These are phyloP conservation scores for Melanotus villosus DNA, from an alignment of 2,888 invertebrate genomes.

Conservation along the genomic window DNA sequence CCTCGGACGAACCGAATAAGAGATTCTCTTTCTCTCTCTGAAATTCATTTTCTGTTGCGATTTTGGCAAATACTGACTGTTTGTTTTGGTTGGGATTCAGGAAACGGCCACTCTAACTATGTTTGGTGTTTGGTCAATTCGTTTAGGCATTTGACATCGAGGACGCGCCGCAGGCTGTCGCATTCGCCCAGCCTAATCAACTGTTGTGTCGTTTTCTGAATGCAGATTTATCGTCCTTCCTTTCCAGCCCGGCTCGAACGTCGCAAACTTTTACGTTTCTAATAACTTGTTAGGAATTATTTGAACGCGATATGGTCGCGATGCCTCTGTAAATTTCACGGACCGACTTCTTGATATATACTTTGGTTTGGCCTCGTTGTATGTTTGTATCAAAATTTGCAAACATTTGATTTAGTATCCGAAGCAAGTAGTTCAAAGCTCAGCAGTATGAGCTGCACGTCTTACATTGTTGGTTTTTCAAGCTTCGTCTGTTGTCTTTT, in stretches of 20 bases:
- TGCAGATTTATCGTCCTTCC: slow-evolving; percentile 51
- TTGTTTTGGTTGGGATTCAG: slow-evolving; percentile 62
- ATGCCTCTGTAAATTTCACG: background rate
- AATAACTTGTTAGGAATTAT: background rate
- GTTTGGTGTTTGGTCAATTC: slow-evolving; percentile 68
- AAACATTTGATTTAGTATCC: slow-evolving; percentile 46
- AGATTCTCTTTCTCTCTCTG: background rate
- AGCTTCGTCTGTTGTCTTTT: slow-evolving; percentile 58
- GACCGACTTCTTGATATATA: slow-evolving; percentile 3
- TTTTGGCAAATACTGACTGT: slow-evolving; percentile 50
- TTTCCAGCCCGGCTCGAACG: background rate
- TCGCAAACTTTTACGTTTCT: background rate
- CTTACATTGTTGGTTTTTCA: slow-evolving; percentile 54
- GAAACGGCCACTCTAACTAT: slow-evolving; percentile 63
- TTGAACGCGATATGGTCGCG: background rate
- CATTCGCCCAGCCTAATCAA: slow-evolving; percentile 57
- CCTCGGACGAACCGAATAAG: background rate
- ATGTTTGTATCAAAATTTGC: slow-evolving; percentile 45
- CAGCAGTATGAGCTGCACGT: slow-evolving; percentile 54
- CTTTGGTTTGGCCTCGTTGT: slow-evolving; percentile 5
- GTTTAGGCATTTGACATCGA: slow-evolving; percentile 64
- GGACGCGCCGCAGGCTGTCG: slow-evolving; percentile 55
- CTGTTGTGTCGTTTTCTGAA: slow-evolving; percentile 56
- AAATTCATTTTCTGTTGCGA: slow-evolving; percentile 48
- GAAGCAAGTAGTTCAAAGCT: slow-evolving; percentile 44